Evolutionary conservation across 53 echinoderm and acorn worm species (phyloP).

Genomic region (Holothuria leucospilota): DNA sequence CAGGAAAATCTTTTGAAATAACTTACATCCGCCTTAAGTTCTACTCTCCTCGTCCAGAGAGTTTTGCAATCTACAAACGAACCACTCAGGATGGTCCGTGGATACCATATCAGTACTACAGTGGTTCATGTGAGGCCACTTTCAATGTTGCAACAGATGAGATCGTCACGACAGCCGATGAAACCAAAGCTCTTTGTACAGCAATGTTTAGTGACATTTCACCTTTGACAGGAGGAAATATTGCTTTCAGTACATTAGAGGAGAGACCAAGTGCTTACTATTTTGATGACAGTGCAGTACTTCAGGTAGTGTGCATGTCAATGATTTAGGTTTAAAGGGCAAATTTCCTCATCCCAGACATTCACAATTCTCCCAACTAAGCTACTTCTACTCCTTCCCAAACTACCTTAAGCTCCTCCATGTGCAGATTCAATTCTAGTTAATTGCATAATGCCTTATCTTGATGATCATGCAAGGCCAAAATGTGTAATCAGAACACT

Average conservation of each 20-base stretch:
- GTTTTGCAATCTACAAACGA: slow-evolving; percentile 95
- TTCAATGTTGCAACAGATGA: slow-evolving; percentile 68
- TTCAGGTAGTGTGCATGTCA: slow-evolving; percentile 69
- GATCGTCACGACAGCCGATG: slow-evolving; percentile 70
- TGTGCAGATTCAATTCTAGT: too few relatives aligned
- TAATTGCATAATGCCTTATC: too few relatives aligned
- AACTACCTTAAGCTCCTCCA: too few relatives aligned
- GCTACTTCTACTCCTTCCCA: too few relatives aligned
- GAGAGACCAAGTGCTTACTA: slow-evolving; percentile 87
- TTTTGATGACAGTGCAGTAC: slow-evolving; percentile 88
- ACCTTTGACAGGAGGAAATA: slow-evolving; percentile 94
- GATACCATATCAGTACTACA: slow-evolving; percentile 98
- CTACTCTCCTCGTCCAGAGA: slow-evolving; percentile 92
- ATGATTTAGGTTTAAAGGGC: too few relatives aligned
- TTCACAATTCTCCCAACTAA: too few relatives aligned
- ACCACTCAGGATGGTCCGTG: slow-evolving; percentile 79
- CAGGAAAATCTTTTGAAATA: slow-evolving; percentile 96
- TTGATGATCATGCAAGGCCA: too few relatives aligned
- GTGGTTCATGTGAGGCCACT: slow-evolving; percentile 81
- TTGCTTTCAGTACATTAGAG: slow-evolving; percentile 96
- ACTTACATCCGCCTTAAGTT: slow-evolving; percentile 96
- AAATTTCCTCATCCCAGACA: too few relatives aligned
- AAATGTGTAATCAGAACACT: too few relatives aligned
- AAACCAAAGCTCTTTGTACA: slow-evolving; percentile 85
- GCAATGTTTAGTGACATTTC: slow-evolving; percentile 95